Conservation (phyloP, 2,113 vertebrate species). For the Poecilia latipinna region DNA sequence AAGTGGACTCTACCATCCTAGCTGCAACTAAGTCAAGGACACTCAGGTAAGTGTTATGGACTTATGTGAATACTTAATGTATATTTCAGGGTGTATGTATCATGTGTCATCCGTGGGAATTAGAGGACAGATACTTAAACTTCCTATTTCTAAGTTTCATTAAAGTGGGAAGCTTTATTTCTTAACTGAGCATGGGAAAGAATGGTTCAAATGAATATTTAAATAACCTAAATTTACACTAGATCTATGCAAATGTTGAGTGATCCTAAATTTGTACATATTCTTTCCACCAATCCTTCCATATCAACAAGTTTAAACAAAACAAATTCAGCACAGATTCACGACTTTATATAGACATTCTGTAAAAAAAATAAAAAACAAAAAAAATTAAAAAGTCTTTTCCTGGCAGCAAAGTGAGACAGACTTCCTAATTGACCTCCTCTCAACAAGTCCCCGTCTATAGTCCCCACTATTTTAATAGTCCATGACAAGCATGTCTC, state of each 20-base stretch:
- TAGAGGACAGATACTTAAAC: too few species aligned
- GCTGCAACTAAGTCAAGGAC: too few species aligned
- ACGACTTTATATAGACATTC: constrained; percentile 30
- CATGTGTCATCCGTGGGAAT: too few species aligned
- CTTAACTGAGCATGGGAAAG: neutral
- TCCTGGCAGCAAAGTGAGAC: constrained; percentile 43
- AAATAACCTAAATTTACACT: neutral
- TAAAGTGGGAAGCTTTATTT: too few species aligned
- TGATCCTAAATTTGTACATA: neutral
- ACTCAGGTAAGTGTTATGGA: too few species aligned
- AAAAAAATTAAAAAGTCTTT: too few species aligned
- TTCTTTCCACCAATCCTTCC: constrained; percentile 7
- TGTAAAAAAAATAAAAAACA: too few species aligned
- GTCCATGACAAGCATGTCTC: constrained; percentile 66
- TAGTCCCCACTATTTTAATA: constrained; percentile 61
- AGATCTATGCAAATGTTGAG: neutral
- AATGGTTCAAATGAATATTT: neutral
- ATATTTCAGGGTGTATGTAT: too few species aligned
- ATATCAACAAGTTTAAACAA: constrained; percentile 3
- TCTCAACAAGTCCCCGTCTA: constrained; percentile 63
- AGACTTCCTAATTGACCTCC: constrained; percentile 61
- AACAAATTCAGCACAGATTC: constrained; percentile 14
- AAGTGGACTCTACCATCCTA: too few species aligned
- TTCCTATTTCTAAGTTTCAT: too few species aligned
- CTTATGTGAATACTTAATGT: too few species aligned